A percentile compares a stretch with the other conserved stretches of the same genome.
phyloP scores from a whole-genome alignment of 2,797 vertebrate genomes.

The Amphiprion clarkii region DNA sequence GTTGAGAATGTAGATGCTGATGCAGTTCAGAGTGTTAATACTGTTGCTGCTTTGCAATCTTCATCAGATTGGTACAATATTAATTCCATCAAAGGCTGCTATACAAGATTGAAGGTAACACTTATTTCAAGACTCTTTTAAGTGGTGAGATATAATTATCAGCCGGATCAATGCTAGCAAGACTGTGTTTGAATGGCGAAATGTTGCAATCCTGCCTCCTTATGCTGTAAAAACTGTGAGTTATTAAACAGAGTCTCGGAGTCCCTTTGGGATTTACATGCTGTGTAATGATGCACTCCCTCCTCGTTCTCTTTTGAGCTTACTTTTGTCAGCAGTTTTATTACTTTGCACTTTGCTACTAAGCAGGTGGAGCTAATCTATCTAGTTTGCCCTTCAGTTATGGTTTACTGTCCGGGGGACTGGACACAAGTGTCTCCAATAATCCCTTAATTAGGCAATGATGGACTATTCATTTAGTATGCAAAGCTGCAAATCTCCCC shows the following conservation, averaged over 20 bases:
- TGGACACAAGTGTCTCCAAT: slow-evolving; percentile 86
- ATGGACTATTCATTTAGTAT: slow-evolving; percentile 87
- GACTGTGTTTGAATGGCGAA: slow-evolving; percentile 30
- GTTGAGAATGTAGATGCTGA: too few species aligned
- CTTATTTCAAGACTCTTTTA: slow-evolving; percentile 33
- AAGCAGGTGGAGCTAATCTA: slow-evolving; percentile 85
- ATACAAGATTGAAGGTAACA: slow-evolving; percentile 18
- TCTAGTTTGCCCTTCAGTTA: slow-evolving; percentile 87
- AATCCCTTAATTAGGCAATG: slow-evolving; percentile 89
- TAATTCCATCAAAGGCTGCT: background rate
- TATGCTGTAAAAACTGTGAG: slow-evolving; percentile 45
- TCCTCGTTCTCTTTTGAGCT: slow-evolving; percentile 59
- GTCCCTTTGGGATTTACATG: slow-evolving; percentile 52
- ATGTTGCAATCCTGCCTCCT: slow-evolving; percentile 59
- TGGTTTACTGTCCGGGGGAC: slow-evolving; percentile 86
- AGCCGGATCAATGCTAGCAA: slow-evolving; percentile 42
- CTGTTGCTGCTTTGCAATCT: background rate
- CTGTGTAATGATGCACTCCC: slow-evolving; percentile 63
- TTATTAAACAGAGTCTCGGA: slow-evolving; percentile 60
- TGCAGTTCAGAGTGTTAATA: background rate
- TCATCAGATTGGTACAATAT: background rate
- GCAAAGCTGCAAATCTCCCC: slow-evolving; percentile 85
- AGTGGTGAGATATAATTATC: slow-evolving; percentile 13
- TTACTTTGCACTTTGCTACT: slow-evolving; percentile 80
- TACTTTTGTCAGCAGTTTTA: slow-evolving; percentile 83